phyloP scores from a whole-genome alignment of 2,888 invertebrate genomes.

The Caenorhabditis wallacei region DNA sequence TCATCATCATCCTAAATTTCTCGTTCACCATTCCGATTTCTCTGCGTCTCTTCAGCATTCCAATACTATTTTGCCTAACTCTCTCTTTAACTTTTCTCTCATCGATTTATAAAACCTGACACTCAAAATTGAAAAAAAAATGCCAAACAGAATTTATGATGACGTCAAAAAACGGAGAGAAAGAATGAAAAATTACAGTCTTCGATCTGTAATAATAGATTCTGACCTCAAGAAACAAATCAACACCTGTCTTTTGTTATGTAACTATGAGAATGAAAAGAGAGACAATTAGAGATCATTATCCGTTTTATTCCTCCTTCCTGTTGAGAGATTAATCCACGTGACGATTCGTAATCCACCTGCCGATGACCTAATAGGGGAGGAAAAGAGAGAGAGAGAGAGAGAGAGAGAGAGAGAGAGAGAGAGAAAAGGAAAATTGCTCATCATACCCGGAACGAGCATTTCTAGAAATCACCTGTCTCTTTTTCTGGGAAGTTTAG shows the following conservation, averaged over 20 bases:
- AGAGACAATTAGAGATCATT: neutral
- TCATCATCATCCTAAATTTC: neutral
- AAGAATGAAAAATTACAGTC: neutral
- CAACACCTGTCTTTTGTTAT: neutral
- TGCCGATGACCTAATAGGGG: neutral
- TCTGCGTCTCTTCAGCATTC: conserved; percentile 5
- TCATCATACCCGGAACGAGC: neutral
- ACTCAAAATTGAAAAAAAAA: neutral
- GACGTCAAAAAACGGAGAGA: neutral
- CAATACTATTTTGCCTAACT: neutral
- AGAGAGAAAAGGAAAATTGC: neutral
- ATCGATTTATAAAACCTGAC: conserved; percentile 17
- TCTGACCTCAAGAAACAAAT: too few relatives aligned
- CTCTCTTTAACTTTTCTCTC: neutral
- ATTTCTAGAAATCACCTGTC: too few relatives aligned
- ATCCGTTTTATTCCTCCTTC: neutral
- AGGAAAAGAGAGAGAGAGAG: neutral
- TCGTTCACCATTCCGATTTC: conserved; percentile 10
- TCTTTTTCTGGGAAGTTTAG: too few relatives aligned
- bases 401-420: neutral
- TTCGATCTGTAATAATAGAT: neutral
- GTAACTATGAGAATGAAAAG: too few relatives aligned
- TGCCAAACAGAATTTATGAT: conserved; percentile 4
- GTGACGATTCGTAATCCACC: neutral
- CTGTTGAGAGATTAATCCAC: neutral